A percentile compares a stretch with the other conserved stretches of the same genome.
Conservation (phyloP, 2,797 vertebrate genomes). For the Lepilemur ruficaudatus region DNA sequence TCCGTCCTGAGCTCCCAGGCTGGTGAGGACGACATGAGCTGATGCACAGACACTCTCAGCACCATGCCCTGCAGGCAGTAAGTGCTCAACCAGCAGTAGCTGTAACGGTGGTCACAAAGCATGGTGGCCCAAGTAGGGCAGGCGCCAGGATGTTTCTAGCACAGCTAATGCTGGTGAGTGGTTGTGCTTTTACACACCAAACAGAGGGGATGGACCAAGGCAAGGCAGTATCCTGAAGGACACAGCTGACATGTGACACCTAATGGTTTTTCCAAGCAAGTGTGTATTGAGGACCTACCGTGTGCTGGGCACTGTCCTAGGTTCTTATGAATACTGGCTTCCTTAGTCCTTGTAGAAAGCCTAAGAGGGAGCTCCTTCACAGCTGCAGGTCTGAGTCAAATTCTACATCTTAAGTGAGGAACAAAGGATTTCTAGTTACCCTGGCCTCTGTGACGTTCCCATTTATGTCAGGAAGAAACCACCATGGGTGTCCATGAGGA, state of each 20-base stretch:
- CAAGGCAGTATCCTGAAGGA: neutral
- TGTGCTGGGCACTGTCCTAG: neutral
- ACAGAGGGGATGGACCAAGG: neutral
- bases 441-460: neutral
- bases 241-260: too few species aligned
- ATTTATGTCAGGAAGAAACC: neutral
- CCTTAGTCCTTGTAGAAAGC: neutral
- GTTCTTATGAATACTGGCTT: neutral
- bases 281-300: neutral
- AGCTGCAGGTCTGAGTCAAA: neutral
- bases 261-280: neutral
- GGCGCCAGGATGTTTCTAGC: too few species aligned
- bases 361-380: neutral
- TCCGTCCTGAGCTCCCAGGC: neutral
- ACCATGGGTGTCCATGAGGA: neutral
- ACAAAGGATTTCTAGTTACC: neutral
- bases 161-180: neutral
- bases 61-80: neutral
- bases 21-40: neutral
- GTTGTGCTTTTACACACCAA: neutral
- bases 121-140: neutral
- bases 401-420: neutral
- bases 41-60: neutral
- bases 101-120: neutral
- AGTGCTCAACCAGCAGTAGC: neutral